Percentiles rank a stretch among this genome's conserved stretches.
These are phyloP conservation scores for Platynereis dumerilii DNA, from an alignment of 2,888 invertebrate species.

Conservation along the genomic window DNA sequence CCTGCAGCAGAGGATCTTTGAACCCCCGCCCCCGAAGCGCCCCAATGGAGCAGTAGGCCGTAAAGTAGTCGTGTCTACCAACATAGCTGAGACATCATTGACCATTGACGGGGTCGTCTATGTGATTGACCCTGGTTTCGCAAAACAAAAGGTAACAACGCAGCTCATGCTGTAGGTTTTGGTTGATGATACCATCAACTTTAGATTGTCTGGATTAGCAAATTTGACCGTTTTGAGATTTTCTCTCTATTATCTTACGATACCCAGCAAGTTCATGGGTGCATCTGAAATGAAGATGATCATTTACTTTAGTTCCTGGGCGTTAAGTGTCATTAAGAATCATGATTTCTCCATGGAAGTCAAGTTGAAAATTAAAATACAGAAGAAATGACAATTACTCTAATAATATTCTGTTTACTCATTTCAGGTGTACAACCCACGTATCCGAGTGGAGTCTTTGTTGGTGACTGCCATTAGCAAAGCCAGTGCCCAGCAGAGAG, in stretches of 20 bases:
- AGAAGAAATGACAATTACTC: no score
- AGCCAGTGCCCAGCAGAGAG: conserved; percentile 97
- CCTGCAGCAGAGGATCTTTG: conserved; percentile 96
- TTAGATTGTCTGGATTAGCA: neutral
- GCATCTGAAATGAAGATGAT: no score
- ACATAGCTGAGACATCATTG: conserved; percentile 98
- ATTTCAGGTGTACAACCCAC: conserved; percentile 79
- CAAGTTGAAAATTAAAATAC: no score
- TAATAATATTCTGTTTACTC: no score
- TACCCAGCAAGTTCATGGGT: neutral
- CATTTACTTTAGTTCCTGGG: no score
- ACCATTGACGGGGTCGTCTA: conserved; percentile 99
- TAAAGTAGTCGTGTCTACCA: conserved; percentile 96
- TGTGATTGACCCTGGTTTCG: conserved; percentile 99
- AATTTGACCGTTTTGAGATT: neutral
- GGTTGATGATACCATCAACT: no score
- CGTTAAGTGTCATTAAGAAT: no score
- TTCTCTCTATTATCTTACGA: no score
- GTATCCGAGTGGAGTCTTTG: conserved; percentile 93
- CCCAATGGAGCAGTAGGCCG: conserved; percentile 87
- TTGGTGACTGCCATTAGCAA: conserved; percentile 98
- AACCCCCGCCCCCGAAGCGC: conserved; percentile 91
- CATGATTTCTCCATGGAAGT: no score
- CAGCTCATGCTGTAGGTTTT: no score
- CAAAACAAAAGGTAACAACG: conserved; percentile 98